phyloP scores from a whole-genome alignment of 2,888 invertebrate genomes.

The Eupeodes latifasciatus region DNA sequence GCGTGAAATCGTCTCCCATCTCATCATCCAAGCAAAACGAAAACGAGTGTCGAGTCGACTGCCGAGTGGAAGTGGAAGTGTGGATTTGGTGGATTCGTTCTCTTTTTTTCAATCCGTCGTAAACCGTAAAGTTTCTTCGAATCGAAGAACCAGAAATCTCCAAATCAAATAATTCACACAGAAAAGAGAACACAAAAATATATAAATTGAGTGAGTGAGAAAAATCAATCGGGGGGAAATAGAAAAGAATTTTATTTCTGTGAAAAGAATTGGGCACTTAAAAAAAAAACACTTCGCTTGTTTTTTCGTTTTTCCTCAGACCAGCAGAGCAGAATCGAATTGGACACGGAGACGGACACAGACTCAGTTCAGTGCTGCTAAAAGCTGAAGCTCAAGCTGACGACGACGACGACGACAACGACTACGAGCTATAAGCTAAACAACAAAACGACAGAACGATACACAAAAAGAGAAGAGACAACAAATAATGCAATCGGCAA shows the following conservation, averaged over 20 bases:
- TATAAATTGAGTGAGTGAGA: slow-evolving; percentile 31
- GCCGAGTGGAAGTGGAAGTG: too few species aligned
- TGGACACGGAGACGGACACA: not conserved
- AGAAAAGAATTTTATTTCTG: slow-evolving; percentile 17
- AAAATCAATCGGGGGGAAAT: slow-evolving; percentile 32
- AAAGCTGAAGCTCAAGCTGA: not conserved
- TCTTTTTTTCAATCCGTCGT: slow-evolving; percentile 15
- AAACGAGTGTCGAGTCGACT: slow-evolving; percentile 26
- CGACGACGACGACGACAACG: not conserved
- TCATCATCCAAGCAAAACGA: not conserved
- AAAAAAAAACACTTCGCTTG: slow-evolving; percentile 35
- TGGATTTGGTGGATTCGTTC: slow-evolving; percentile 5
- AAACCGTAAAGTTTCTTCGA: slow-evolving; percentile 21
- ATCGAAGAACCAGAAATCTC: slow-evolving; percentile 15
- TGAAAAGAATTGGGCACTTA: not conserved
- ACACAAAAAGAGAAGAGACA: slow-evolving; percentile 6
- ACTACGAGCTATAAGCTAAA: too few species aligned
- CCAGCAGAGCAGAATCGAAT: not conserved
- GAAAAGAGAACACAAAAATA: not conserved
- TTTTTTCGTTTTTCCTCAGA: slow-evolving; percentile 6
- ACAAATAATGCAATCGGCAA: slow-evolving; percentile 90
- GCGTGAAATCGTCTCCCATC: slow-evolving; percentile 69
- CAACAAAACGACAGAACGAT: too few species aligned
- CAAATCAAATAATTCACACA: slow-evolving; percentile 24
- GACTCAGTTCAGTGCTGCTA: not conserved